Percentiles rank a stretch among this genome's conserved stretches.
These are phyloP conservation scores for Crossaster papposus DNA, from an alignment of 53 echinoderm and acorn worm species.

Conservation along the genomic window DNA sequence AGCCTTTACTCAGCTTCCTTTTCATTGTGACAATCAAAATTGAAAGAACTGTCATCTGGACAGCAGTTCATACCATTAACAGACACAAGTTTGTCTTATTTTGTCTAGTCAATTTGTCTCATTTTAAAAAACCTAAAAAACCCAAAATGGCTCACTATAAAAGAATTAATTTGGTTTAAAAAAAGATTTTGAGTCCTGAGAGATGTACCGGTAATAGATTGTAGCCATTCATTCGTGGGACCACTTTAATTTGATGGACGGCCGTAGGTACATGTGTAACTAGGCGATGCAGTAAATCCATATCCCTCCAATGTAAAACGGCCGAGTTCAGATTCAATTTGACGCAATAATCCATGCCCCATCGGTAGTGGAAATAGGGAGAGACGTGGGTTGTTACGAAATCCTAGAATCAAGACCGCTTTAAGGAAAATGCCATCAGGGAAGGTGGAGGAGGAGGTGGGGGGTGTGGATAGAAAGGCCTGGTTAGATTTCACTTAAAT, in stretches of 20 bases:
- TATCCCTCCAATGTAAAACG: not conserved
- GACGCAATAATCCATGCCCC: slow-evolving; percentile 18
- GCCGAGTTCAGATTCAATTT: not conserved
- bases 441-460: no score
- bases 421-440: slow-evolving; percentile 1
- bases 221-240: not conserved
- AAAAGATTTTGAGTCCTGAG: no score
- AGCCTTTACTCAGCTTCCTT: no score
- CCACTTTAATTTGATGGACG: not conserved
- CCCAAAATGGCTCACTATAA: no score
- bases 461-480: not conserved
- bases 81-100: no score
- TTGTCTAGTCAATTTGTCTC: no score
- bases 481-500: not conserved
- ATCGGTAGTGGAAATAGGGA: not conserved
- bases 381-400: slow-evolving; percentile 16
- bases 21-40: no score
- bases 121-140: no score
- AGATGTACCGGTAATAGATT: no score
- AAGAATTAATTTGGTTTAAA: no score
- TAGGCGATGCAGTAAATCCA: not conserved
- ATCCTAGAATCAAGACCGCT: slow-evolving; percentile 12
- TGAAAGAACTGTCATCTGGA: no score
- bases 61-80: no score
- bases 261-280: not conserved